A percentile compares a stretch with the other conserved stretches of the same genome.
These are phyloP conservation scores for Samia ricini DNA, from an alignment of 1,140 invertebrate species.

Conservation along the genomic window DNA sequence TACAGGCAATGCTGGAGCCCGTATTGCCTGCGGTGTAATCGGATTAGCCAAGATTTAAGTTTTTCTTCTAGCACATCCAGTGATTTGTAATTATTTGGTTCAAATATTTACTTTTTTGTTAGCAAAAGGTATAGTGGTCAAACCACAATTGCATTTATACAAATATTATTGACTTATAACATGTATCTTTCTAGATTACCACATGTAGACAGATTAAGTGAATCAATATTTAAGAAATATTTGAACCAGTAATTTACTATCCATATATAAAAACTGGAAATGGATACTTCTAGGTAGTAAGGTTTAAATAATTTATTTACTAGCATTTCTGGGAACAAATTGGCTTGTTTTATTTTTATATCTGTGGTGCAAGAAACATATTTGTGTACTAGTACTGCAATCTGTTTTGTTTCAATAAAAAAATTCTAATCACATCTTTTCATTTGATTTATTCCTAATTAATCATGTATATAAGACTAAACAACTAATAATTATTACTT, in stretches of 20 bases:
- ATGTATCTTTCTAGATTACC: no score
- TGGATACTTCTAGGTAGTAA: neutral
- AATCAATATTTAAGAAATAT: neutral
- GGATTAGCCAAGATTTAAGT: slow-evolving; percentile 84
- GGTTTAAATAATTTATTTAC: slow-evolving; percentile 7
- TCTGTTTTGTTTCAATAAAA: slow-evolving; percentile 51
- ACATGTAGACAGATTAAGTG: no score
- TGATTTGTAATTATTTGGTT: slow-evolving; percentile 8
- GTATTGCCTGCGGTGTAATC: slow-evolving; percentile 98
- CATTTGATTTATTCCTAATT: no score
- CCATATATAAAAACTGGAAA: neutral
- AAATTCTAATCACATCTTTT: neutral
- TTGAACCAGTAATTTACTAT: neutral
- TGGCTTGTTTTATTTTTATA: slow-evolving; percentile 24
- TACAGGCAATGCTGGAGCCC: slow-evolving; percentile 97
- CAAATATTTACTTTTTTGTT: neutral
- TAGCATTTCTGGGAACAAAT: slow-evolving; percentile 36
- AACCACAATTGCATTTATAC: neutral
- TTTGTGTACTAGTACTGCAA: slow-evolving; percentile 20
- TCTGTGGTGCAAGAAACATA: slow-evolving; percentile 41
- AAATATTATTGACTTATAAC: neutral
- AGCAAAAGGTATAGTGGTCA: neutral
- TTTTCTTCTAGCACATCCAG: slow-evolving; percentile 4
- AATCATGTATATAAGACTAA: no score
- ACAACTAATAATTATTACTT: no score